A percentile compares a stretch with the other conserved stretches of the same genome.
Evolutionary conservation across 23 tunicate species (phyloP).

Genomic region (Halocynthia aurantium): DNA sequence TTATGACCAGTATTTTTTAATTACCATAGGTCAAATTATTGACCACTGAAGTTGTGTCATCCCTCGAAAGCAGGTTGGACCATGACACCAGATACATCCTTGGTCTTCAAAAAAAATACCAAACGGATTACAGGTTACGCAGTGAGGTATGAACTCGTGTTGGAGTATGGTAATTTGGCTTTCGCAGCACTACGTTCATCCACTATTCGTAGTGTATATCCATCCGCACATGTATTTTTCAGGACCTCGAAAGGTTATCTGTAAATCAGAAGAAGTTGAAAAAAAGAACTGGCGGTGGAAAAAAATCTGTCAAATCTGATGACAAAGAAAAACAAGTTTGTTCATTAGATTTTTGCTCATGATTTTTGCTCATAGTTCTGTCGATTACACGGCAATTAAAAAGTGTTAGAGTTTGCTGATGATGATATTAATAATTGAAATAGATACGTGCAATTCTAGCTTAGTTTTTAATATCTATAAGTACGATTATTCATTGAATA

Average conservation of each 20-base stretch:
- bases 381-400: too few relatives aligned
- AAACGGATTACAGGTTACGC: conserved; percentile 6
- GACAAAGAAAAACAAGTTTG: conserved; percentile 20
- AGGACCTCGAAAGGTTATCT: conserved; percentile 16
- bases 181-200: too few relatives aligned
- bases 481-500: too few relatives aligned
- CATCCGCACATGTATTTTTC: not conserved
- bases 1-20: not conserved
- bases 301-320: conserved; percentile 16
- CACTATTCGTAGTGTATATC: not conserved
- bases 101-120: conserved; percentile 2
- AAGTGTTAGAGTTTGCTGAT: too few relatives aligned
- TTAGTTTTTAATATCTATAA: too few relatives aligned
- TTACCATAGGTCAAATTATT: not conserved
- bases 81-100: conserved; percentile 13
- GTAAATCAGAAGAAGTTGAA: conserved; percentile 9
- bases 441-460: too few relatives aligned
- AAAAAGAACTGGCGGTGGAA: conserved; percentile 11
- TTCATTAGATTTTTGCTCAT: not conserved
- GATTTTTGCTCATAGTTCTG: not conserved
- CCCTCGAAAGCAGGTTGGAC: conserved; percentile 23
- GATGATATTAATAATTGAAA: too few relatives aligned
- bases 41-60: conserved; percentile 2
- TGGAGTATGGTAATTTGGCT: too few relatives aligned
- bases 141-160: conserved; percentile 3